Evolutionary conservation across 23 tunicate species (phyloP).

Genomic region (Ciona savignyi): DNA sequence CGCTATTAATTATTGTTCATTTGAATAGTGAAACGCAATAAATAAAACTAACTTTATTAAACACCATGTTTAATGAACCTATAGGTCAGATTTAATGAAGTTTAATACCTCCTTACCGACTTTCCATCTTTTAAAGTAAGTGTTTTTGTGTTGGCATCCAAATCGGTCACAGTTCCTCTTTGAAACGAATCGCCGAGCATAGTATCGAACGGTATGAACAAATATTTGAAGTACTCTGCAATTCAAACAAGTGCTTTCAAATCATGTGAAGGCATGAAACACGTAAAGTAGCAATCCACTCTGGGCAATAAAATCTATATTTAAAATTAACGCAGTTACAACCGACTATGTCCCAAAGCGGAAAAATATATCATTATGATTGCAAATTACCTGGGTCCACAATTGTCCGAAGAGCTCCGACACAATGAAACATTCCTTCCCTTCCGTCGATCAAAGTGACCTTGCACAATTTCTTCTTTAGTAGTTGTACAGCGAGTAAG

Average conservation of each 20-base stretch:
- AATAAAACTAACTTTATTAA: no score
- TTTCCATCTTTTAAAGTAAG: background rate
- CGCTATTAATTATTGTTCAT: no score
- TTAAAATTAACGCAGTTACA: no score
- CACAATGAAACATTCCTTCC: constrained; percentile 64
- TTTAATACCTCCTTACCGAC: background rate
- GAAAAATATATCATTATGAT: no score
- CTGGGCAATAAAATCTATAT: no score
- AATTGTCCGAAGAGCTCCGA: constrained; percentile 66
- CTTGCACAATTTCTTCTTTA: constrained; percentile 19
- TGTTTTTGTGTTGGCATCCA: background rate
- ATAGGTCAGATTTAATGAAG: no score
- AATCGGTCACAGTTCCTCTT: background rate
- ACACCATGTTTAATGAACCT: no score
- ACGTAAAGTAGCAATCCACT: no score
- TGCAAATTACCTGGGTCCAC: constrained; percentile 49
- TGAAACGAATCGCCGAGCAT: background rate
- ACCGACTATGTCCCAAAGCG: no score
- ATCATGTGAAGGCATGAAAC: no score
- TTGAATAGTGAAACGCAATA: no score
- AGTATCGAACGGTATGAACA: background rate
- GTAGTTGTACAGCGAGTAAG: constrained; percentile 27
- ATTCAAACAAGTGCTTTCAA: no score
- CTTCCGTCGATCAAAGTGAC: constrained; percentile 66
- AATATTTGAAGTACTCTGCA: background rate